phyloP scores from a whole-genome alignment of 2,113 vertebrate genomes.

The Thryonomys swinderianus region DNA sequence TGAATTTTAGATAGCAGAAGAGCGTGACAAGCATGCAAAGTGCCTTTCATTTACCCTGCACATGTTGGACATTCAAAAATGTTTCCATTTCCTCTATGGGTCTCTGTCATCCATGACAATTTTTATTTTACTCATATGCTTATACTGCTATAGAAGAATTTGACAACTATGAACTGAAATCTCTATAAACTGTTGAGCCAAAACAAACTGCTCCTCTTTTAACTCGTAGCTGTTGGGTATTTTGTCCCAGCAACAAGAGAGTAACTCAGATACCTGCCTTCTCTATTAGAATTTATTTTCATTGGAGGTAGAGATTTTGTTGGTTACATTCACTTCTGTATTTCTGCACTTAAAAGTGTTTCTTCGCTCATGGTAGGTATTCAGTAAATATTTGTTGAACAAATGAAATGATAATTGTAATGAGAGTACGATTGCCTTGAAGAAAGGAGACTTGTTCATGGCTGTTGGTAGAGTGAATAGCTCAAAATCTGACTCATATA shows the following conservation, averaged over 20 bases:
- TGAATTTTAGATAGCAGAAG: neutral
- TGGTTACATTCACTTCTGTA: neutral
- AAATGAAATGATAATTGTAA: neutral
- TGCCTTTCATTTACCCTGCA: slow-evolving; percentile 9
- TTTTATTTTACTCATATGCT: neutral
- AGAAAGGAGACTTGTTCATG: neutral
- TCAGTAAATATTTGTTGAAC: slow-evolving; percentile 18
- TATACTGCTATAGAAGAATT: neutral
- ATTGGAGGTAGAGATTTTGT: neutral
- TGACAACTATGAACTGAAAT: neutral
- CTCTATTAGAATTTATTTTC: neutral
- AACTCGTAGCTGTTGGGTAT: neutral
- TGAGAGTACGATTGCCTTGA: neutral
- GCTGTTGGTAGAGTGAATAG: neutral
- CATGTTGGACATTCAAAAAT: neutral
- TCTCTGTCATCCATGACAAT: neutral
- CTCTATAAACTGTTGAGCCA: neutral
- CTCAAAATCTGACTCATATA: neutral
- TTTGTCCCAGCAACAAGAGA: neutral
- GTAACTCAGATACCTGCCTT: neutral
- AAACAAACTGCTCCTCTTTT: neutral
- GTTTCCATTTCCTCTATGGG: neutral
- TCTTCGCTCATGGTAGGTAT: neutral
- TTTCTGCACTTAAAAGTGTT: neutral
- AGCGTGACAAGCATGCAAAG: neutral